Evolutionary conservation across 2,113 vertebrate species (phyloP).

Genomic region (Odontesthes bonariensis): DNA sequence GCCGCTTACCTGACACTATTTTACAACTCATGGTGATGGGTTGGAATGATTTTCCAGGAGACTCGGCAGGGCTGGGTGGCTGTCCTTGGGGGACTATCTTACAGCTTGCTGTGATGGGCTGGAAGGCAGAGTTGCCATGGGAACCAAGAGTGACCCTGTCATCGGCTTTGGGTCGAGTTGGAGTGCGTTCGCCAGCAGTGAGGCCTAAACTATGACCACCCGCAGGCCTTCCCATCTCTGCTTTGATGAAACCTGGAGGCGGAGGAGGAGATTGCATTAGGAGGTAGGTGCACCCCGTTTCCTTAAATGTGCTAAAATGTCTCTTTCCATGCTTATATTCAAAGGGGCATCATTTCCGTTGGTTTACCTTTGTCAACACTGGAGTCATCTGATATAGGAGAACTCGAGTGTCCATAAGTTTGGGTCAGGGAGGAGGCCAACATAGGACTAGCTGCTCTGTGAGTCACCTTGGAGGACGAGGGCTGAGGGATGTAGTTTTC

Average conservation of each 20-base stretch:
- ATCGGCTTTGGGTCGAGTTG: slow-evolving; percentile 86
- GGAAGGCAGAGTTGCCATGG: slow-evolving; percentile 98
- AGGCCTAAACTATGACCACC: slow-evolving; percentile 80
- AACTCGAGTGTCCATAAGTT: slow-evolving; percentile 80
- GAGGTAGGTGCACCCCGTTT: not conserved
- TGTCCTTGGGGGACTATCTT: slow-evolving; percentile 95
- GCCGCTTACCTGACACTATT: slow-evolving; percentile 94
- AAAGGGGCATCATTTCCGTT: not conserved
- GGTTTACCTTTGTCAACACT: slow-evolving; percentile 88
- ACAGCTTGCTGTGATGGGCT: slow-evolving; percentile 97
- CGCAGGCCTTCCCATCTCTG: slow-evolving; percentile 83
- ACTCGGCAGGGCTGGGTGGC: slow-evolving; percentile 90
- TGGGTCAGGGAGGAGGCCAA: slow-evolving; percentile 67
- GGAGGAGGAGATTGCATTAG: not conserved
- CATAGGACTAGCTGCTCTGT: slow-evolving; percentile 82
- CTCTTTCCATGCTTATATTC: not conserved
- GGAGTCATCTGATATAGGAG: slow-evolving; percentile 86
- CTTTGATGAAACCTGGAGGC: slow-evolving; percentile 83
- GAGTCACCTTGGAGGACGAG: slow-evolving; percentile 85
- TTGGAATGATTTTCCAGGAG: slow-evolving; percentile 97
- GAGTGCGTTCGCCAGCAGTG: slow-evolving; percentile 89
- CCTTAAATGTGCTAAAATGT: not conserved
- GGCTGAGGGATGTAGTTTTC: slow-evolving; percentile 86
- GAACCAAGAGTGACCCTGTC: slow-evolving; percentile 93
- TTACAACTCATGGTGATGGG: slow-evolving; percentile 99